phyloP scores from a whole-genome alignment of 2,797 vertebrate species.

The Gallirallus australis region DNA sequence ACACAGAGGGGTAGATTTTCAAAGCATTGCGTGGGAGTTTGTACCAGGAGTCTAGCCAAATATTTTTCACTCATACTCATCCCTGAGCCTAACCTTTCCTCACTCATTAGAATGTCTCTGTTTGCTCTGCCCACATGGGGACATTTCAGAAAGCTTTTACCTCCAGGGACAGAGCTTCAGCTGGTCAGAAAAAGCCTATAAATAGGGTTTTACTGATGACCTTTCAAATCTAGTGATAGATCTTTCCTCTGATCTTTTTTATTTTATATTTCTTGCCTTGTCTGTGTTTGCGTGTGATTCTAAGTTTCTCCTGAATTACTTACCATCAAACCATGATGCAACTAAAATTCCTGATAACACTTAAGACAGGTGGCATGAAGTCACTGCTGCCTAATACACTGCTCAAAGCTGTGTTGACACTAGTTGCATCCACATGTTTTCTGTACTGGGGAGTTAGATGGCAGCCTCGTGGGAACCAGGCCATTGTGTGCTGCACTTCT shows the following conservation, averaged over 20 bases:
- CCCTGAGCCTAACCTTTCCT: constrained; percentile 32
- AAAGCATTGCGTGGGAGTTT: constrained; percentile 43
- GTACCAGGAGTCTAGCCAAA: constrained; percentile 60
- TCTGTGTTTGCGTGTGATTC: background rate
- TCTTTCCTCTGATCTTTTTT: constrained; percentile 26
- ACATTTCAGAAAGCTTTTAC: constrained; percentile 10
- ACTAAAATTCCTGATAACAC: background rate
- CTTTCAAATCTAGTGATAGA: background rate
- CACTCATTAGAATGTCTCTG: background rate
- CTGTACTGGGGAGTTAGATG: background rate
- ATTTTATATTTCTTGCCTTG: background rate
- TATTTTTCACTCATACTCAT: constrained; percentile 58
- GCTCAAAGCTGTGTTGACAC: background rate
- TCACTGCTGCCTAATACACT: background rate
- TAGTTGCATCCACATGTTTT: background rate
- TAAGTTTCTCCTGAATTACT: constrained; percentile 41
- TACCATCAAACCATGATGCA: background rate
- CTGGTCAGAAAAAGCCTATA: constrained; percentile 27
- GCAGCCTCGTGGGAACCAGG: background rate
- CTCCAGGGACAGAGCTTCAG: constrained; percentile 11
- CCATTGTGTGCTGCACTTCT: background rate
- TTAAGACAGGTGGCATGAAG: background rate
- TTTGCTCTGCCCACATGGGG: constrained; percentile 49
- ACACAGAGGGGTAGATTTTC: constrained; percentile 50
- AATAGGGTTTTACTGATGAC: constrained; percentile 31